A percentile compares a stretch with the other conserved stretches of the same genome.
These are phyloP conservation scores for Glossophaga mutica DNA, from an alignment of 2,797 vertebrate genomes.

Conservation along the genomic window DNA sequence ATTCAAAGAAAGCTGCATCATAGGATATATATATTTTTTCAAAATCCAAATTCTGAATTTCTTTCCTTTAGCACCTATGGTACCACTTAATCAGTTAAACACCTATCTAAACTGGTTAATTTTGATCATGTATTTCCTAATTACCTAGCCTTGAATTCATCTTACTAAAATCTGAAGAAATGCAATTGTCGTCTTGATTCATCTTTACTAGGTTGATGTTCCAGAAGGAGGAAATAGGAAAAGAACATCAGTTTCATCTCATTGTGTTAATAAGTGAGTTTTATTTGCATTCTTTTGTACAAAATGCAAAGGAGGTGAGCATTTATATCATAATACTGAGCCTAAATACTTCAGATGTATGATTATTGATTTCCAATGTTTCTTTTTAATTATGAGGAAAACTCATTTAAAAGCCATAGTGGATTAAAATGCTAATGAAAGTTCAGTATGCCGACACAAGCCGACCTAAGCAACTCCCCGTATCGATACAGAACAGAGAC, in stretches of 20 bases:
- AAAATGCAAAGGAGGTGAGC: slow-evolving; percentile 21
- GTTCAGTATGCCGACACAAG: not conserved
- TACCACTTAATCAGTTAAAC: not conserved
- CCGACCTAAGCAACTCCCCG: not conserved
- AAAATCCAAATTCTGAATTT: not conserved
- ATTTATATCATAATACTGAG: not conserved
- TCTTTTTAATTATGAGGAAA: slow-evolving; percentile 44
- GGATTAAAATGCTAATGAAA: not conserved
- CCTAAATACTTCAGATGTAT: not conserved
- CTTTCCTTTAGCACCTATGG: not conserved
- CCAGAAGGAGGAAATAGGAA: slow-evolving; percentile 76
- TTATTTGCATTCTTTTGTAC: slow-evolving; percentile 40
- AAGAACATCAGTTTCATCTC: slow-evolving; percentile 71
- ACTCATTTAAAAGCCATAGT: not conserved
- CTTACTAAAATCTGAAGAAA: not conserved
- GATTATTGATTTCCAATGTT: not conserved
- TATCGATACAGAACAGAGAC: accelerated
- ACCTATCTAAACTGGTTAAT: not conserved
- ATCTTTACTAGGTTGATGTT: slow-evolving; percentile 81
- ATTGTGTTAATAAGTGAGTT: slow-evolving; percentile 81
- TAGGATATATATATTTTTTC: not conserved
- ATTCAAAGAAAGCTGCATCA: not conserved
- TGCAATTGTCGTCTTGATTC: slow-evolving; percentile 2
- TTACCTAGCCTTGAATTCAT: not conserved
- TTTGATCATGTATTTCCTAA: not conserved